Percentiles rank a stretch among this genome's conserved stretches.
phyloP scores from a whole-genome alignment of 2,113 vertebrate species.

The Ranitomeya imitator region DNA sequence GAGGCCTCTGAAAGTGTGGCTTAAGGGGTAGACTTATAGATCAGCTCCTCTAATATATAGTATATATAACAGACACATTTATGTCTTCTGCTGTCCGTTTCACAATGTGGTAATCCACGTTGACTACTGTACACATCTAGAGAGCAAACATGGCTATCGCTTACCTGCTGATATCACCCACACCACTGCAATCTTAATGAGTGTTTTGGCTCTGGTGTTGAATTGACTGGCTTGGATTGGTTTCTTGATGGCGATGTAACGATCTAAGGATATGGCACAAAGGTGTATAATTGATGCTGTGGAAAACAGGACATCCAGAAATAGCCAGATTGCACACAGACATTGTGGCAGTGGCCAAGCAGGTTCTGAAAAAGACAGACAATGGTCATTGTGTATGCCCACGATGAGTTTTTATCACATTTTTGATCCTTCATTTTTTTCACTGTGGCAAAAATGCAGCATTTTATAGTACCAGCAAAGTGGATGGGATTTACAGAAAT shows the following conservation, averaged over 20 bases:
- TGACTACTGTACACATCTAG: too few relatives aligned
- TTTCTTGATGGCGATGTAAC: conserved; percentile 96
- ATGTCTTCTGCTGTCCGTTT: background rate
- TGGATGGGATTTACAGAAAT: too few relatives aligned
- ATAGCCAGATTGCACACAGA: conserved; percentile 94
- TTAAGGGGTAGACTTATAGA: too few relatives aligned
- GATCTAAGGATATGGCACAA: conserved; percentile 96
- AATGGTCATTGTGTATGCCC: background rate
- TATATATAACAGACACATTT: background rate
- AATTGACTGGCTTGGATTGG: conserved; percentile 96
- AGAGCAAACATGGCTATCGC: conserved; percentile 56
- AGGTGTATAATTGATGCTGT: conserved; percentile 98
- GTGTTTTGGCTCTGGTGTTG: conserved; percentile 89
- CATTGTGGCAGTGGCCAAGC: conserved; percentile 88
- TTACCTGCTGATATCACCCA: conserved; percentile 97
- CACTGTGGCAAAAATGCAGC: too few relatives aligned
- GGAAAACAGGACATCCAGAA: conserved; percentile 97
- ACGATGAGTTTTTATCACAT: too few relatives aligned
- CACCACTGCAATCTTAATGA: conserved; percentile 91
- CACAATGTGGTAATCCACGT: too few relatives aligned
- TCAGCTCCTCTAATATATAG: too few relatives aligned
- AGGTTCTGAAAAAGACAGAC: conserved; percentile 77
- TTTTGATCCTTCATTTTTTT: too few relatives aligned
- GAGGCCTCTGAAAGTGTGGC: too few relatives aligned
- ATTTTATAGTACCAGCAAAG: too few relatives aligned